Evolutionary conservation across 2,888 invertebrate species (phyloP).

Genomic region (Teleogryllus oceanicus): DNA sequence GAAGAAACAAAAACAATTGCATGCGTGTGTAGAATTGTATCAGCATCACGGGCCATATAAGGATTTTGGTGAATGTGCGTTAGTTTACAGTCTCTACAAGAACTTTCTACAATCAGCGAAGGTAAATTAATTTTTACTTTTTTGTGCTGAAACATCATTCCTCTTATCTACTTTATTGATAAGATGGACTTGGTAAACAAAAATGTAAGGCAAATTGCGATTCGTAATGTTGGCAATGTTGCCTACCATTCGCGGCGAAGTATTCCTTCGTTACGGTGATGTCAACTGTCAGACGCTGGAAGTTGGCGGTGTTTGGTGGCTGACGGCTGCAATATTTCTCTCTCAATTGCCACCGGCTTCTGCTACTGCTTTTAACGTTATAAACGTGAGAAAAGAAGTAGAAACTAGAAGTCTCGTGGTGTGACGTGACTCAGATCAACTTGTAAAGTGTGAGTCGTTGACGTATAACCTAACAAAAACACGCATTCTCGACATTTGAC

Average conservation of each 20-base stretch:
- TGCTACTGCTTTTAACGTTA: not conserved
- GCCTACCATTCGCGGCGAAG: not conserved
- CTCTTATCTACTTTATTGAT: no score
- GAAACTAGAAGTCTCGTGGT: not conserved
- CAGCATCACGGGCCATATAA: no score
- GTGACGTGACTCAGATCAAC: not conserved
- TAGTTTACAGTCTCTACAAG: no score
- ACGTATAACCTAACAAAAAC: not conserved
- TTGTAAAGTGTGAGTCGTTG: not conserved
- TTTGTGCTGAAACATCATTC: no score
- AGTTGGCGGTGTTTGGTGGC: not conserved
- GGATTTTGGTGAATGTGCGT: no score
- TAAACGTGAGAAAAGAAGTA: not conserved
- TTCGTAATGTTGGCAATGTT: not conserved
- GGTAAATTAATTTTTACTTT: no score
- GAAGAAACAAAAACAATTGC: no score
- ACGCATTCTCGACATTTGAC: not conserved
- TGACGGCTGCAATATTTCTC: no score
- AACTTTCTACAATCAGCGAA: no score
- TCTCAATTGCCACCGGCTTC: not conserved
- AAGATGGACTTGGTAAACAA: no score
- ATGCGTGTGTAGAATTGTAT: no score
- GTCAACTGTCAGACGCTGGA: not conserved
- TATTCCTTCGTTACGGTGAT: conserved; percentile 1
- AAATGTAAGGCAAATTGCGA: no score